phyloP scores from a whole-genome alignment of 2,797 vertebrate genomes.

The Brotula barbata region DNA sequence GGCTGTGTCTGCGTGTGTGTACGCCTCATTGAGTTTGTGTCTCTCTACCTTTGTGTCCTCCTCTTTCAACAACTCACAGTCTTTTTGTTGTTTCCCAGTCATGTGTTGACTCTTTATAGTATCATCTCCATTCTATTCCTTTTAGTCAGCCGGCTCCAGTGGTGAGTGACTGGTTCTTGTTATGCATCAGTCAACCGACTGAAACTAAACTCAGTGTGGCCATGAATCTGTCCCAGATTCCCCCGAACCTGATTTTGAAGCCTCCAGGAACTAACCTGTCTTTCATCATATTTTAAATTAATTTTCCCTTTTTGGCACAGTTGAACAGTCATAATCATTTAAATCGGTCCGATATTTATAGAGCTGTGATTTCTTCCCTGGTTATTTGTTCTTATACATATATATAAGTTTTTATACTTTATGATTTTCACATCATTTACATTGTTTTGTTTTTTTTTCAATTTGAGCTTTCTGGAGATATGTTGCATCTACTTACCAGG shows the following conservation, averaged over 20 bases:
- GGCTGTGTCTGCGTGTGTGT: too few relatives aligned
- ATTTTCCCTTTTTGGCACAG: not conserved
- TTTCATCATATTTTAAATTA: not conserved
- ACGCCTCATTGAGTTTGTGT: not conserved
- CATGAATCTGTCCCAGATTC: slow-evolving; percentile 6
- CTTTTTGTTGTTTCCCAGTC: slow-evolving; percentile 6
- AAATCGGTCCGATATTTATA: too few relatives aligned
- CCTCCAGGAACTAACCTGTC: too few relatives aligned
- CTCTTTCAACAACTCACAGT: slow-evolving; percentile 3
- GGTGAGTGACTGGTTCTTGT: slow-evolving; percentile 55
- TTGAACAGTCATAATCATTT: not conserved
- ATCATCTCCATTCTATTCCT: slow-evolving; percentile 31
- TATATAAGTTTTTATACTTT: too few relatives aligned
- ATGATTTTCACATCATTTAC: too few relatives aligned
- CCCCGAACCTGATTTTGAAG: not conserved
- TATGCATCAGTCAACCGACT: slow-evolving; percentile 26
- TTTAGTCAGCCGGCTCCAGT: slow-evolving; percentile 38
- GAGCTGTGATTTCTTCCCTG: too few relatives aligned
- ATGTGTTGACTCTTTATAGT: slow-evolving; percentile 44
- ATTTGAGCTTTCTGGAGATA: too few relatives aligned
- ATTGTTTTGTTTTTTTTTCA: too few relatives aligned
- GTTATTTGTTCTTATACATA: too few relatives aligned
- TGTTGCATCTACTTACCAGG: too few relatives aligned
- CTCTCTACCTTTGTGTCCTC: slow-evolving; percentile 5
- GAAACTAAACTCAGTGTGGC: slow-evolving; percentile 8